Evolutionary conservation across 2,888 invertebrate species (phyloP).

Genomic region (Cancer borealis): DNA sequence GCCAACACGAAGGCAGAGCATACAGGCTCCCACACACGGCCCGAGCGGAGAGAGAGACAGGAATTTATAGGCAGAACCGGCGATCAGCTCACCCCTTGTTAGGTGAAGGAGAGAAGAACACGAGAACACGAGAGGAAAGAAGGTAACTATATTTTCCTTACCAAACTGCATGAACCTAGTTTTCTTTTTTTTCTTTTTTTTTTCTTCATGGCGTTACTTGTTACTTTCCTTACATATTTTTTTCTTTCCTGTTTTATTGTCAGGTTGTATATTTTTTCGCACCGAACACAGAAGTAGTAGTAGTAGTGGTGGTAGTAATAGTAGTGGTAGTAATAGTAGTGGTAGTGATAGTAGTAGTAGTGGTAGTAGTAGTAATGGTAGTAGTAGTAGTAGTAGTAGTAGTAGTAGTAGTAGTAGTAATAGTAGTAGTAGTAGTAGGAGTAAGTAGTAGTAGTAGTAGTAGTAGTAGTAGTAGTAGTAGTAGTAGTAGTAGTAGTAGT

Average conservation of each 20-base stretch:
- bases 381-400: not conserved
- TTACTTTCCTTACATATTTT: not conserved
- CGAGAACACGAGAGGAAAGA: constrained; percentile 7
- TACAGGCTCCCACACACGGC: constrained; percentile 31
- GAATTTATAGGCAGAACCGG: constrained; percentile 40
- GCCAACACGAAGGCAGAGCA: constrained; percentile 12
- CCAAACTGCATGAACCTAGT: not conserved
- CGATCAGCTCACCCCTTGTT: constrained; percentile 23
- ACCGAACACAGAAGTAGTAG: not conserved
- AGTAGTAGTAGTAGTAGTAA: not conserved
- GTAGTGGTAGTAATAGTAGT: not conserved
- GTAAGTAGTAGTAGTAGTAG: not conserved
- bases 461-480: not conserved
- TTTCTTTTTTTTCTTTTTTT: not conserved
- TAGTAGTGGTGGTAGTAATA: not conserved
- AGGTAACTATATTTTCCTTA: constrained; percentile 17
- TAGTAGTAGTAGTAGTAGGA: not conserved
- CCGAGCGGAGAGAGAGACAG: not conserved
- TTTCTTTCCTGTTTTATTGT: not conserved
- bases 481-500: constrained; percentile 12
- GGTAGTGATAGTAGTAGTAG: not conserved
- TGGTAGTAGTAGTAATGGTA: too few relatives aligned
- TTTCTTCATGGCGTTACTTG: not conserved
- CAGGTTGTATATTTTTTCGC: not conserved
- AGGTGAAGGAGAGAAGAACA: constrained; percentile 33